Evolutionary conservation across 2,888 invertebrate genomes (phyloP), one percentile per base, ranked within the genome.

Genomic region (Eupithecia vulgata): DNA sequence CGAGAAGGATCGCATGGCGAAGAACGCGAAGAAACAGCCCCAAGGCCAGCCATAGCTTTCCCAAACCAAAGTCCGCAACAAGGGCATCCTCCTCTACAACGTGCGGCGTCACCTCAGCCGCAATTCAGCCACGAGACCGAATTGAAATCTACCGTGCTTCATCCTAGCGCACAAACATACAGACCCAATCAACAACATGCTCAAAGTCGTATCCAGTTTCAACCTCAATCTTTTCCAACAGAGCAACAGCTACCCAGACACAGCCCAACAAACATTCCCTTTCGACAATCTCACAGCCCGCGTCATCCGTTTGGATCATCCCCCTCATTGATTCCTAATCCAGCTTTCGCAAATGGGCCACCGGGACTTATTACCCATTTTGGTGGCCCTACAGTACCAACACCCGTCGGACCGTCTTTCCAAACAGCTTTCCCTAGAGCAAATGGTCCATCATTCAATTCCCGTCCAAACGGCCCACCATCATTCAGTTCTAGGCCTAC

Each of bases 1-100:
- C 85, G 90, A 42, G 93, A 91, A 80, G 87, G 89, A 65, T 83
- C 81, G 17, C 84, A 86, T n/a, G 84, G 83, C 1, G 94, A 95
- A 85, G 89, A 89, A 45, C 93, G 88, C 76, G 96, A 96, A 82
- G 96, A 96, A 88, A 96, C 96, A 70, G 95, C 96, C 40, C 96
- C 96, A 21, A 95, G 95, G 75, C 96, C 96, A 40, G 95, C 96
- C 5, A 95, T 96, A 52, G 96, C 95, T 68, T 88, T 90, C 73
- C 94, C 94, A 1, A 94, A 93, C 75, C 85, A 92, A 79, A 87
- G 86, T 67, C 87, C 90, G 17, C 82, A 82, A 62, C 79, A 79
- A 71, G 86, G 76, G 62, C 88, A 88, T 75, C 84, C 87, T 30
- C 83, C 87, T 30, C 80, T 85, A 67, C 90, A 91, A 76, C 85